Base-by-base conservation (phyloP, 30 jellyfish, hydroid and myxozoan species). In the Clytia hemisphaerica region DNA sequence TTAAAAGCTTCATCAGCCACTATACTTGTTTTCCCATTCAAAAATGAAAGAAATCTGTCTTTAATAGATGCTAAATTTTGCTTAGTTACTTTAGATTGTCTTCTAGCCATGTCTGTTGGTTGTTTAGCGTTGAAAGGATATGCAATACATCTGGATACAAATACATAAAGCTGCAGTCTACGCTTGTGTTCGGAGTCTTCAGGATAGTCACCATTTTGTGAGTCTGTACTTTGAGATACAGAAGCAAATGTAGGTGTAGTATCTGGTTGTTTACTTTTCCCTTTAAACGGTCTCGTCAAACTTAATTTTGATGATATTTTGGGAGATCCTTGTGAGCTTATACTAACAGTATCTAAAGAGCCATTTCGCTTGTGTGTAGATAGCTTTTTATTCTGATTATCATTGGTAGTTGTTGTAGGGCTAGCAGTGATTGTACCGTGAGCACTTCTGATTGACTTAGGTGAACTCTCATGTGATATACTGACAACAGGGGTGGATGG, bases 71-170 rank as follows among this genome's bases (percentile, higher is more conserved):
- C 57, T 42, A 88, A 47, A 22, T 80, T 79, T 67, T 88, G 97
- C 57, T 80, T 88, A 25, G 97, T 88, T 24, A 88, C 94, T 61
- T 88, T 88, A 25, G 93, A 61, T 63, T 80, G 94, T 37, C 97
- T 61, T 33, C 97, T 74, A 2, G 90, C 77, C 93, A 88, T 66
- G 58, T 88, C 97, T 12, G 97, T 88, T 55, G 93, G 94, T 49
- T 88, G 97, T 38, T 88, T 88, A 4, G 97, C 97, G 71, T 88
- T 79, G 55, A 88, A 88, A 0, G 97, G 94, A 49, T 88, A 88
- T 22, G 97, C 94, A 78, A 88, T 88, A 58, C 97, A 88, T 31
- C 97, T 75, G 0, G 97, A 73, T 29, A 80, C 63, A 49, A 88
- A 88, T 2, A 88, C 97, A 62, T 88, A 88, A 9, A 88, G 73